Evolutionary conservation across 2,888 invertebrate species (phyloP).

Genomic region (Congeria kusceri): DNA sequence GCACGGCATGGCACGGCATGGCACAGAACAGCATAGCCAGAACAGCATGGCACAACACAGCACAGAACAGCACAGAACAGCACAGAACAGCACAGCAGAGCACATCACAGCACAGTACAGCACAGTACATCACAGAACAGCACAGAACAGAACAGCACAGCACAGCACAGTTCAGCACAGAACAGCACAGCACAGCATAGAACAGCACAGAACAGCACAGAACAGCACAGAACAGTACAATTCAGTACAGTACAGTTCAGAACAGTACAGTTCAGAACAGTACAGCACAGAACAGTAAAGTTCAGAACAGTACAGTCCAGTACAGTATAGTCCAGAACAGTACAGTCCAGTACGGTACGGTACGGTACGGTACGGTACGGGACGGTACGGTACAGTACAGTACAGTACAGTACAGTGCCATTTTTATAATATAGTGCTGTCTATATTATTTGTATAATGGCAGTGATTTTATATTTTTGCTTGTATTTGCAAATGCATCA

Average conservation of each 20-base stretch:
- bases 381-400: too few species aligned
- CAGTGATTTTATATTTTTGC: too few species aligned
- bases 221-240: constrained; percentile 6
- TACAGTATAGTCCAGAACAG: constrained; percentile 17
- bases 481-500: too few species aligned
- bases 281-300: too few species aligned
- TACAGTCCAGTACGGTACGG: background rate
- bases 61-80: constrained; percentile 24
- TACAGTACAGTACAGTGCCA: too few species aligned
- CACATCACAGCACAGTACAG: constrained; percentile 16
- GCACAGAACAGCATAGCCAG: background rate
- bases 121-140: constrained; percentile 12
- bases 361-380: background rate
- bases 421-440: too few species aligned
- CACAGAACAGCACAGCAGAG: constrained; percentile 21
- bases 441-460: too few species aligned
- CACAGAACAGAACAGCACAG: constrained; percentile 19
- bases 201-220: constrained; percentile 22
- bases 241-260: constrained; percentile 12
- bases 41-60: constrained; percentile 14
- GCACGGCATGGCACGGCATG: too few species aligned
- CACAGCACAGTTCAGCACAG: constrained; percentile 21
- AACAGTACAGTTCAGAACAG: constrained; percentile 10
- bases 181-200: constrained; percentile 16
- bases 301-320: constrained; percentile 9